Evolutionary conservation across 2,797 vertebrate genomes (phyloP).

Genomic region (Coranthus polyacanthus): DNA sequence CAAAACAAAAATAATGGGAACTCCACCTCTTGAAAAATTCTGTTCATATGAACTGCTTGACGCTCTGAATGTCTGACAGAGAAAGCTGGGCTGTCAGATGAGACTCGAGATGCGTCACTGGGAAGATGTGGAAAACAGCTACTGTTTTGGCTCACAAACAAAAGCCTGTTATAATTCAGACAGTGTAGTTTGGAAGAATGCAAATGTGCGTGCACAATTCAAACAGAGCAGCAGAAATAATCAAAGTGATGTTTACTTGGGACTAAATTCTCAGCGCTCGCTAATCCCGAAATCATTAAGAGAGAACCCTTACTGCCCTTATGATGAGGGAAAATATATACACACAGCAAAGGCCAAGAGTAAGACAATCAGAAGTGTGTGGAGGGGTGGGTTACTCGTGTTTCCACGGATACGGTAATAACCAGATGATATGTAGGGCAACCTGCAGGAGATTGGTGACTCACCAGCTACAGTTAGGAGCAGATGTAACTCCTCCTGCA

Average conservation of each 20-base stretch:
- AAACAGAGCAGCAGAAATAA: conserved; percentile 44
- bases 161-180: conserved; percentile 52
- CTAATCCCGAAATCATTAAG: conserved; percentile 47
- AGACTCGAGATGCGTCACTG: conserved; percentile 34
- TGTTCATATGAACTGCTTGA: conserved; percentile 42
- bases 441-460: conserved; percentile 41
- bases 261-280: conserved; percentile 11
- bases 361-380: conserved; percentile 40
- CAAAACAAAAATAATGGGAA: conserved; percentile 34
- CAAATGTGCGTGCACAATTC: conserved; percentile 39
- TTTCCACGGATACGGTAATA: conserved; percentile 74
- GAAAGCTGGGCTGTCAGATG: conserved; percentile 52
- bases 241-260: conserved; percentile 34
- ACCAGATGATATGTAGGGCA: conserved; percentile 43
- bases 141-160: conserved; percentile 59
- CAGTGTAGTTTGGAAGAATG: conserved; percentile 31
- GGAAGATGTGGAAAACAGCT: conserved; percentile 32
- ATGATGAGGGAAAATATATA: conserved; percentile 16
- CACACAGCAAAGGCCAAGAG: conserved; percentile 17
- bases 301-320: conserved; percentile 17
- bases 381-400: conserved; percentile 38
- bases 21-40: conserved; percentile 35
- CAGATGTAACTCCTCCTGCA: conserved; percentile 19
- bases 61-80: conserved; percentile 44
- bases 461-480: conserved; percentile 43